phyloP scores from a whole-genome alignment of 2,888 invertebrate genomes.

The Drosophila subquinaria region DNA sequence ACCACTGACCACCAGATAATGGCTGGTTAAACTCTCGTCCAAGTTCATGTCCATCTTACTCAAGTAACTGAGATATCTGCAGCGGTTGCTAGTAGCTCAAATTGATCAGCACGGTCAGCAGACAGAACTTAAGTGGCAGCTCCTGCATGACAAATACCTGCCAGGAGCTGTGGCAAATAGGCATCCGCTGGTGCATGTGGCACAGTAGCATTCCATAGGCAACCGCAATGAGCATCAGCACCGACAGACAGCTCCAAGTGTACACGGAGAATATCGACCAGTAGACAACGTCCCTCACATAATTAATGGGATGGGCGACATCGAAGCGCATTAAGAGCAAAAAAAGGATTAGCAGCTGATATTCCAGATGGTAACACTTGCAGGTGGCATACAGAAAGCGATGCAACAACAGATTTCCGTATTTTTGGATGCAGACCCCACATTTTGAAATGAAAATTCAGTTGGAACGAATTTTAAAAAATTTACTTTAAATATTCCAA shows the following conservation, averaged over 20 bases:
- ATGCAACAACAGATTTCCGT: not conserved
- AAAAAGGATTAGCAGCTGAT: conserved; percentile 7
- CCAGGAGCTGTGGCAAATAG: not conserved
- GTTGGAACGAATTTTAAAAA: not conserved
- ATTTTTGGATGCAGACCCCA: not conserved
- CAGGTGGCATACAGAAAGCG: conserved; percentile 14
- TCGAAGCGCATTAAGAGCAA: conserved; percentile 6
- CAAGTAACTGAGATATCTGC: conserved; percentile 18
- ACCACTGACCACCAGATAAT: conserved; percentile 8
- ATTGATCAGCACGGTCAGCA: not conserved
- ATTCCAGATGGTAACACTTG: conserved; percentile 18
- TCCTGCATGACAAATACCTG: not conserved
- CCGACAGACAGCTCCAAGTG: not conserved
- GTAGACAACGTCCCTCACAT: not conserved
- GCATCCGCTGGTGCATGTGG: conserved; percentile 11
- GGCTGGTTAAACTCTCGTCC: not conserved
- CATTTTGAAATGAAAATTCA: not conserved
- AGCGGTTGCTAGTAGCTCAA: conserved; percentile 9
- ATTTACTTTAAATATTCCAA: too few relatives aligned
- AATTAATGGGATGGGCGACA: not conserved
- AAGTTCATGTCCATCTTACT: not conserved
- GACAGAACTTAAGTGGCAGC: conserved; percentile 13
- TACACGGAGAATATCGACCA: not conserved
- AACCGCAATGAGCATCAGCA: not conserved
- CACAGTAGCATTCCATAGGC: conserved; percentile 18